Evolutionary conservation across 2,113 vertebrate genomes (phyloP), one percentile per base, ranked within the genome.

Genomic region (Erinaceus europaeus): DNA sequence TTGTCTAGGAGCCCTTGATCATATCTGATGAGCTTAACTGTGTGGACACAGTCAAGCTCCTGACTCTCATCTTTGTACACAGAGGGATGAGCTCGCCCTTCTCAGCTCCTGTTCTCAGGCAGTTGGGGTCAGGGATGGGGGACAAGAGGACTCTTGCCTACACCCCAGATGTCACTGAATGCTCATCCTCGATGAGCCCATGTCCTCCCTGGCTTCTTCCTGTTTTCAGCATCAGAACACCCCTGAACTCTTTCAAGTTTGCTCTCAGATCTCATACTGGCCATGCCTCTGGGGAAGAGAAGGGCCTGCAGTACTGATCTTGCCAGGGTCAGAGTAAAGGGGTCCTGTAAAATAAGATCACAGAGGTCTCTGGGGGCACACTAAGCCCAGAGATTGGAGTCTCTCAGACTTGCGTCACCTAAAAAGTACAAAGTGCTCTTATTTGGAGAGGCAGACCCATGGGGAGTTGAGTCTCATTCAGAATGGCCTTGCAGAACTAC

Each of bases 51-150:
- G 50, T 52, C 59, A n/a, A 71, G 65, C 1, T 5, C 48, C 55
- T n/a, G n/a, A n/a, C n/a, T 93, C 86, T 89, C 36, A n/a, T 86
- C 53, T 67, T 55, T 73, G 74, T 55, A 76, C 44, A 55, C 38
- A 6, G 38, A 75, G 36, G 15, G 27, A 9, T 9, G 81, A 86
- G 55, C 34, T 40, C 1, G 0, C 9, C 21, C 46, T 75, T 13
- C 15, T 14, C 9, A 29, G 40, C 44, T 72, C 23, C 3, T 25
- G 14, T 62, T 59, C 36, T 20, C 0, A 0, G 81, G n/a, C 32
- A 4, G 42, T 48, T n/a, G 53, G 25, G 73, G 0, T 27, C 57
- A 61, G 57, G 52, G 52, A 14, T 23, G 23, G 52, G 4, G 18
- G 18, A 15, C 55, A 21, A 9, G 17, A 57, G 25, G 55, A n/a